Percentiles rank a stretch among this genome's conserved stretches.
These are phyloP conservation scores for Cynopterus sphinx DNA, from an alignment of 2,797 vertebrate genomes.

Conservation along the genomic window DNA sequence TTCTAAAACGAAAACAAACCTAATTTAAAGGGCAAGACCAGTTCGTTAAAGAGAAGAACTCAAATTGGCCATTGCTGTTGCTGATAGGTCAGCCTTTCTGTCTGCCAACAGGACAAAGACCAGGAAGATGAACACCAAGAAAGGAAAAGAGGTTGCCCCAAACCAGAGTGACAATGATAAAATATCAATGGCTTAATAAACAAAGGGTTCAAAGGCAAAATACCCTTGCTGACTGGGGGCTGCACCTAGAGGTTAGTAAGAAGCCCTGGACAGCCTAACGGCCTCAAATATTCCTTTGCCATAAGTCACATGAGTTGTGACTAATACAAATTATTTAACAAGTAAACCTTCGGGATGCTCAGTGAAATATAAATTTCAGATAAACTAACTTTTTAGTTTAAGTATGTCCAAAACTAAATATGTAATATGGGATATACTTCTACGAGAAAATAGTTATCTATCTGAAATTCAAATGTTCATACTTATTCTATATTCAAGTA, in stretches of 20 bases:
- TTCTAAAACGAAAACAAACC: background rate
- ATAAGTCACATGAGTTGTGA: background rate
- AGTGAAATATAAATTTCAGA: background rate
- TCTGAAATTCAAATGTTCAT: conserved; percentile 10
- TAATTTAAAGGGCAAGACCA: background rate
- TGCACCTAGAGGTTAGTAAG: background rate
- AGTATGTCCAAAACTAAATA: background rate
- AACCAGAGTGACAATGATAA: background rate
- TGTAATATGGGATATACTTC: background rate
- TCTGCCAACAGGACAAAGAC: background rate
- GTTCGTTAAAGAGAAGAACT: background rate
- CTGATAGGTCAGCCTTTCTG: background rate
- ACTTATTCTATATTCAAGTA: background rate
- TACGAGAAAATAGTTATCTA: background rate
- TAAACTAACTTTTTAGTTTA: background rate
- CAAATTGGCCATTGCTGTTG: background rate
- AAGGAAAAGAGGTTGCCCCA: background rate
- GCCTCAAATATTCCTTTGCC: background rate
- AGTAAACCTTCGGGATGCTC: background rate
- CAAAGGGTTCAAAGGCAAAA: background rate
- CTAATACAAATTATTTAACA: conserved; percentile 15
- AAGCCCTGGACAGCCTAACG: background rate
- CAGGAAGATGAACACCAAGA: background rate
- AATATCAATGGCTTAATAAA: background rate
- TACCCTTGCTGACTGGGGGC: background rate